Evolutionary conservation across 2,888 invertebrate species (phyloP).

Genomic region (Ophioninae sp.): DNA sequence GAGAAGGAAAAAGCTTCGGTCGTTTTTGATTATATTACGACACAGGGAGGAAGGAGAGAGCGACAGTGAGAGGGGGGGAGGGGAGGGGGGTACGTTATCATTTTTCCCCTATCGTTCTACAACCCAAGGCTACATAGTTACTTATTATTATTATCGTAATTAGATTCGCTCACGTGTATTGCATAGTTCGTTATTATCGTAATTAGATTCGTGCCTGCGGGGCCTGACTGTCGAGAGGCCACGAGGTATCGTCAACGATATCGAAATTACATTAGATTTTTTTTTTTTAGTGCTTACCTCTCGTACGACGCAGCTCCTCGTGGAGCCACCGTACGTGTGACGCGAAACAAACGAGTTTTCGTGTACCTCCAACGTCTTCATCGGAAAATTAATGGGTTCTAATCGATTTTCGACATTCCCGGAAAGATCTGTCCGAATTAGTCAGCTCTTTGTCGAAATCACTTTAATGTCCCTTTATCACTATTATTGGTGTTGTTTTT

Average conservation of each 20-base stretch:
- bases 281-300: background rate
- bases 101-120: constrained; percentile 31
- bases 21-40: constrained; percentile 45
- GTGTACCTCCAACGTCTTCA: background rate
- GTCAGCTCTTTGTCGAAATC: too few relatives aligned
- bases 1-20: constrained; percentile 13
- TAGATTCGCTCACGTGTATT: constrained; percentile 36
- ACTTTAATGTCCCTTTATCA: too few relatives aligned
- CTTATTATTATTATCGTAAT: constrained; percentile 47
- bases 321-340: background rate
- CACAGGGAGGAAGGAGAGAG: background rate
- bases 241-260: constrained; percentile 23
- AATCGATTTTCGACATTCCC: background rate
- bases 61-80: background rate
- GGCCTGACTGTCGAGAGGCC: constrained; percentile 17
- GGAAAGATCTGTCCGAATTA: background rate
- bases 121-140: background rate
- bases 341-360: background rate
- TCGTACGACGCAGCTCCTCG: background rate
- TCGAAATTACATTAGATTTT: constrained; percentile 25
- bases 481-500: too few relatives aligned
- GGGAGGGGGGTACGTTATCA: constrained; percentile 11
- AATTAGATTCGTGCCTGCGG: constrained; percentile 32
- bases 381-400: background rate
- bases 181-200: constrained; percentile 41